Base-by-base conservation (phyloP, 1,140 invertebrate species). In the Drosophila ficusphila region DNA sequence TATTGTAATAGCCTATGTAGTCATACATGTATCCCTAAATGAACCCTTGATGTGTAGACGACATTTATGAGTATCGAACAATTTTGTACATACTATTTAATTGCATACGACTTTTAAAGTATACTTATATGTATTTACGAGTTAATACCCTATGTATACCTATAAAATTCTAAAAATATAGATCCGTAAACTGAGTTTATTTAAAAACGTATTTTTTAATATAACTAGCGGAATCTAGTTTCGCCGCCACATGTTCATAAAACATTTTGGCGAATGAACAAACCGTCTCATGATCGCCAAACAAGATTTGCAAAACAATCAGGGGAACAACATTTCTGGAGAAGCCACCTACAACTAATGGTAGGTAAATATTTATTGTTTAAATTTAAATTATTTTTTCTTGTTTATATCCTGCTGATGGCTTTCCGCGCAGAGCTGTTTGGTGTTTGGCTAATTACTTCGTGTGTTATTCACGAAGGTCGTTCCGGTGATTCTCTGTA, bases 361-460 rank as follows among this genome's bases (percentile, higher is more conserved):
- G 62, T 75, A 83, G 16, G 62, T 75, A 83, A 62, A 67, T 76
- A 85, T 85, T 85, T 75, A 76, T 79, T 71, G 68, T 76, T 79
- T 60, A 64, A 79, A 57, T 67, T 39, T 65, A 57, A 78, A 83
- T 60, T 69, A 79, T 82, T 73, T 74, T 61, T 42, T 82, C 54
- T 60, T 82, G 78, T 77, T 82, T 76, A 51, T 42, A 53, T 25
- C 65, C 38, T 33, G 67, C 11, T 33, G 33, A 34, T 25, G 12
- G 48, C 60, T 33, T 33, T 27, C 19, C 1, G 1, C 16, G n/a
- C 25, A 14, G 4, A 53, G 12, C 44, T 16, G 31, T 21, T 31
- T 29, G 21, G n/a, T 42, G 19, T 33, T 65, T 61, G 34, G 33
- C 57, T 64, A 53, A 73, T 74, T 56, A 39, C 33, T 58, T 16